Evolutionary conservation across 1,140 invertebrate species (phyloP).

Genomic region (Lucilia cuprina): DNA sequence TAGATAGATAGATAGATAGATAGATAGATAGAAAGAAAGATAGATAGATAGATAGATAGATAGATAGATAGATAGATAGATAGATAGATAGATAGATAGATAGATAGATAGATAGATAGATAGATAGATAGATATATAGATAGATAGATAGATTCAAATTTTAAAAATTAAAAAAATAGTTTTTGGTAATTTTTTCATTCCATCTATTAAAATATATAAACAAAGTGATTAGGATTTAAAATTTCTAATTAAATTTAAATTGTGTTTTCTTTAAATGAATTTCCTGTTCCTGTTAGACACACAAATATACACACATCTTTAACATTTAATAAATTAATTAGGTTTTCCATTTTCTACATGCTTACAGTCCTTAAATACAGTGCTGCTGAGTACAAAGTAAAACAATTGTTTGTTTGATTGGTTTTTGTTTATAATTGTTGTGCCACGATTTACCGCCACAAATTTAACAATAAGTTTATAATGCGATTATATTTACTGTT

Average conservation of each 20-base stretch:
- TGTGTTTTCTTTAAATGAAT: not conserved
- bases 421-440: not conserved
- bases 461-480: slow-evolving; percentile 15
- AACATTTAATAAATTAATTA: not conserved
- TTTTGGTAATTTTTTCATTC: too few relatives aligned
- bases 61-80: too few relatives aligned
- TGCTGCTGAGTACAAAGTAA: not conserved
- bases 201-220: too few relatives aligned
- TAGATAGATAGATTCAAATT: too few relatives aligned
- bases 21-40: too few relatives aligned
- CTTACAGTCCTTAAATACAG: not conserved
- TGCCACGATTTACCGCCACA: not conserved
- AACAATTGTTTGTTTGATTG: not conserved
- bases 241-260: not conserved
- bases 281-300: not conserved
- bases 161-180: too few relatives aligned
- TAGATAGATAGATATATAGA: too few relatives aligned
- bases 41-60: too few relatives aligned
- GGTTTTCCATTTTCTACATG: not conserved
- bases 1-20: too few relatives aligned
- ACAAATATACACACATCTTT: not conserved
- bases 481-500: slow-evolving; percentile 27
- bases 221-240: too few relatives aligned
- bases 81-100: too few relatives aligned
- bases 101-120: too few relatives aligned